A percentile compares a stretch with the other conserved stretches of the same genome.
phyloP scores from a whole-genome alignment of 2,113 vertebrate species.

The Odocoileus virginianus region DNA sequence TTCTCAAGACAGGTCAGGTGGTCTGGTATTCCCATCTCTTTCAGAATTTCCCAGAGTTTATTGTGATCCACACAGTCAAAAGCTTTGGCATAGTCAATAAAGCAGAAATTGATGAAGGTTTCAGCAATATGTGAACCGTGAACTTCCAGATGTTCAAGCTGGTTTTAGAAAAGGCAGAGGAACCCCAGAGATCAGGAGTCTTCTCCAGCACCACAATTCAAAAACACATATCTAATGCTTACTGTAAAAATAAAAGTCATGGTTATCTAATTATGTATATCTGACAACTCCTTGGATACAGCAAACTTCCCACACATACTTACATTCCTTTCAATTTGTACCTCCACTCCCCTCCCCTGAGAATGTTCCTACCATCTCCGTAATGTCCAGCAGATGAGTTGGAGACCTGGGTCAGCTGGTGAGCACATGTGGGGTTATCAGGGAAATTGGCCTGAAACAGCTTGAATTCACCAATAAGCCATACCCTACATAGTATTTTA shows the following conservation, averaged over 20 bases:
- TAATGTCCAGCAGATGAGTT: constrained; percentile 49
- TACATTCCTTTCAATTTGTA: constrained; percentile 58
- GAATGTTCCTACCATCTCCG: constrained; percentile 24
- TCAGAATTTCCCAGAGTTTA: too few species aligned
- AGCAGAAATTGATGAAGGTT: too few species aligned
- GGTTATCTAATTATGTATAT: constrained; percentile 62
- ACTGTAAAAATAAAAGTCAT: constrained; percentile 64
- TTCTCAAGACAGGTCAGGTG: too few species aligned
- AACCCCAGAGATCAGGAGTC: background rate
- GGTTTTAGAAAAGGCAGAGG: too few species aligned
- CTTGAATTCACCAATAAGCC: constrained; percentile 50
- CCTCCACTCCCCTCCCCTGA: background rate
- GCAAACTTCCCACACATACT: constrained; percentile 58
- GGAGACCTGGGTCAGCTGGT: constrained; percentile 53
- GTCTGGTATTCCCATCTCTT: too few species aligned
- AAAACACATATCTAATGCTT: constrained; percentile 36
- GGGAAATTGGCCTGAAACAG: constrained; percentile 44
- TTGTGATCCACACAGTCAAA: too few species aligned
- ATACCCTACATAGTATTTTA: background rate
- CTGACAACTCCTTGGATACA: constrained; percentile 25
- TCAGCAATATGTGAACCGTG: too few species aligned
- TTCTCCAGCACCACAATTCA: background rate
- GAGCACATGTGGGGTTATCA: constrained; percentile 48
- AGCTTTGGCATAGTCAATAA: too few species aligned
- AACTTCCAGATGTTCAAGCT: too few species aligned